Evolutionary conservation across 2,113 vertebrate species (phyloP).

Genomic region (Ginglymostoma cirratum): DNA sequence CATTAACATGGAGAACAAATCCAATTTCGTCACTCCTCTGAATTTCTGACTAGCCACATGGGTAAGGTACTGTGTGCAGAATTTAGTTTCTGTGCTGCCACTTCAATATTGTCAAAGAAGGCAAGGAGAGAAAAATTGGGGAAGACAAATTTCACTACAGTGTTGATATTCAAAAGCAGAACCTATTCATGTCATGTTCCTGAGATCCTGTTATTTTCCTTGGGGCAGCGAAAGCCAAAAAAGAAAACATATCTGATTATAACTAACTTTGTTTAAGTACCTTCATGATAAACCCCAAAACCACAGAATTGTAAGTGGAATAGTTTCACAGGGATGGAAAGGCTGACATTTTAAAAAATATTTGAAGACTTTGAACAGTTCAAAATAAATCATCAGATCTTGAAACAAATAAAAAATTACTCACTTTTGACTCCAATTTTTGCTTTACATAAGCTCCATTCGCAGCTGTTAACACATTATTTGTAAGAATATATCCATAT

Average conservation of each 20-base stretch:
- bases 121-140: neutral
- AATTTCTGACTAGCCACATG: neutral
- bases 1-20: neutral
- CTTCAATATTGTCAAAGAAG: neutral
- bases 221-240: neutral
- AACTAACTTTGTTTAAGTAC: neutral
- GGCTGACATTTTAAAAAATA: neutral
- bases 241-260: neutral
- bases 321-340: neutral
- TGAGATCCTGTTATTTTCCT: neutral
- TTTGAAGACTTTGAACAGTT: neutral
- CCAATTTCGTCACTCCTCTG: neutral
- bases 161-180: neutral
- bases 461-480: slow-evolving; percentile 86
- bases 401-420: slow-evolving; percentile 19
- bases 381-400: neutral
- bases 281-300: neutral
- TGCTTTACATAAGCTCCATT: slow-evolving; percentile 88
- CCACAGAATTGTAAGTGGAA: neutral
- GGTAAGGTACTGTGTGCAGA: neutral
- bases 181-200: neutral
- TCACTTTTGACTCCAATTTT: slow-evolving; percentile 90
- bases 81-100: neutral
- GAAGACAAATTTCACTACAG: neutral
- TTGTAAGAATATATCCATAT: slow-evolving; percentile 82